Evolutionary conservation across 2,797 vertebrate genomes (phyloP).

Genomic region (Astyanax mexicanus): DNA sequence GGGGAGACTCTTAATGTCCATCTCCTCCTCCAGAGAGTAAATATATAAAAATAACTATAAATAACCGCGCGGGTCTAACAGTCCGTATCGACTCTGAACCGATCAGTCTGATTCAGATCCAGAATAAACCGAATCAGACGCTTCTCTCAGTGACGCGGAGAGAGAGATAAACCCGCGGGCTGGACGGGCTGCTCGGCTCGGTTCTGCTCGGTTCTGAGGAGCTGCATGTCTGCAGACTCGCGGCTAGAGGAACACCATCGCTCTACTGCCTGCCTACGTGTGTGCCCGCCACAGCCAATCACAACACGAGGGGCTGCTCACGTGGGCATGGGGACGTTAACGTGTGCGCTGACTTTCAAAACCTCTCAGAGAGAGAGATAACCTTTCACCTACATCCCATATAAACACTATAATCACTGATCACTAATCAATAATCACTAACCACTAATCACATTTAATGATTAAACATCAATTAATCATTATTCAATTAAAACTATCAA

Average conservation of each 20-base stretch:
- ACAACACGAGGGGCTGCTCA: constrained; percentile 31
- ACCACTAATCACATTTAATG: too few species aligned
- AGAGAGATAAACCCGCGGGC: too few species aligned
- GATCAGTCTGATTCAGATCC: too few species aligned
- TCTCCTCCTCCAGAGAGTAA: too few species aligned
- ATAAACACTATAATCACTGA: not conserved
- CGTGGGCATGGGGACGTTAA: constrained; percentile 61
- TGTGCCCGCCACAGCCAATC: constrained; percentile 66
- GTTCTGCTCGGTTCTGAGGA: not conserved
- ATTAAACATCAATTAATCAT: too few species aligned
- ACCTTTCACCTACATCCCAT: not conserved
- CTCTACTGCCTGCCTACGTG: not conserved
- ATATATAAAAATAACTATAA: too few species aligned
- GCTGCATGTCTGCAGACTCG: not conserved
- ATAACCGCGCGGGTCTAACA: too few species aligned
- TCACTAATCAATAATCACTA: too few species aligned
- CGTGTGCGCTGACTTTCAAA: not conserved
- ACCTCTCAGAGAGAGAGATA: not conserved
- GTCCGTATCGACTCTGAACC: too few species aligned
- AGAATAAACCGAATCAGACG: not conserved
- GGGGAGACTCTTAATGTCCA: constrained; percentile 64
- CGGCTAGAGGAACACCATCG: constrained; percentile 19
- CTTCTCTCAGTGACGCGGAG: too few species aligned
- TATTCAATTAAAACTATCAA: too few species aligned
- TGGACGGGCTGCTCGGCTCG: too few species aligned